A percentile compares a stretch with the other conserved stretches of the same genome.
Evolutionary conservation across 2,113 vertebrate genomes (phyloP).

Genomic region (Bostrychus sinensis): DNA sequence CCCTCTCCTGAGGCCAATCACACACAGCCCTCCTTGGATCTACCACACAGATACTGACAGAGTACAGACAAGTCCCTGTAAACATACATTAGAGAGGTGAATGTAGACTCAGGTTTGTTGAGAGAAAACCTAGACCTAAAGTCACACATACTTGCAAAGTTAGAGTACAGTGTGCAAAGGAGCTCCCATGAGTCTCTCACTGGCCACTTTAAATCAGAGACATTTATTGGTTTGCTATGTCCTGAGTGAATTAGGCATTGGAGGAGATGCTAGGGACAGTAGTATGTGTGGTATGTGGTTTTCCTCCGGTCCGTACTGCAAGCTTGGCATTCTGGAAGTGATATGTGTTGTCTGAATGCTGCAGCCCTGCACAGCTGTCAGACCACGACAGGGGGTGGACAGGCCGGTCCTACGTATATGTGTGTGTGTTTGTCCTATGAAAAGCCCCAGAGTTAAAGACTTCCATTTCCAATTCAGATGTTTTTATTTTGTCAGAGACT

Average conservation of each 20-base stretch:
- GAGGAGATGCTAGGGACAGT: slow-evolving; percentile 60
- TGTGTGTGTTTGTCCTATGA: slow-evolving; percentile 39
- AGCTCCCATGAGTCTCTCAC: background rate
- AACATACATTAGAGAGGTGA: slow-evolving; percentile 21
- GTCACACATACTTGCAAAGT: slow-evolving; percentile 19
- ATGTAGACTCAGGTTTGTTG: slow-evolving; percentile 13
- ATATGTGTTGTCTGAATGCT: slow-evolving; percentile 77
- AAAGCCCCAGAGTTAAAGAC: slow-evolving; percentile 43
- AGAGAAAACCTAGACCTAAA: slow-evolving; percentile 27
- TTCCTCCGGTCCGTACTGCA: slow-evolving; percentile 73
- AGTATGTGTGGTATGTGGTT: slow-evolving; percentile 74
- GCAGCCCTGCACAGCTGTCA: slow-evolving; percentile 78
- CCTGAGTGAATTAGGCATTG: slow-evolving; percentile 46
- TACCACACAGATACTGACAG: slow-evolving; percentile 42
- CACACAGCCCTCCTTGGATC: slow-evolving; percentile 34
- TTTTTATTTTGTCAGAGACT: slow-evolving; percentile 26
- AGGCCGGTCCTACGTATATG: slow-evolving; percentile 22
- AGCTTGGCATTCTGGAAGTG: slow-evolving; percentile 77
- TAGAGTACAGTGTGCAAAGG: background rate
- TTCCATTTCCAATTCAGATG: slow-evolving; percentile 57
- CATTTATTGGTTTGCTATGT: slow-evolving; percentile 40
- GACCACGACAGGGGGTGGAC: slow-evolving; percentile 48
- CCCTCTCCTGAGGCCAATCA: slow-evolving; percentile 56
- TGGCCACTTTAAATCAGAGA: slow-evolving; percentile 31
- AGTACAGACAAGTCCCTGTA: slow-evolving; percentile 40